These are phyloP conservation scores for Beris chalybata DNA, from an alignment of 2,888 invertebrate genomes.

Conservation along the genomic window DNA sequence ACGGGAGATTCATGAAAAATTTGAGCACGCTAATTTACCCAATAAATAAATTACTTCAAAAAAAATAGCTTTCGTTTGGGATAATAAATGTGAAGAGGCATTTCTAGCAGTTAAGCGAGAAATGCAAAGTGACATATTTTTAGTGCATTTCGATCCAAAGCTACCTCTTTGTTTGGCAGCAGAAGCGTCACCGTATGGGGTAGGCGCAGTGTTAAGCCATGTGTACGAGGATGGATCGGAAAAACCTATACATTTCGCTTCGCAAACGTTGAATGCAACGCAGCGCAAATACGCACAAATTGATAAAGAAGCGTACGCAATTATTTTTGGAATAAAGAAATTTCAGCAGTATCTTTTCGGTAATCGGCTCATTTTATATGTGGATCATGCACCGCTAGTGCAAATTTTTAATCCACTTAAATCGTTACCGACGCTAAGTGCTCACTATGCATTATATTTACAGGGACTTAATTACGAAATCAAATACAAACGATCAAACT, in stretches of 20 bases:
- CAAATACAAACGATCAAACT: too few species aligned
- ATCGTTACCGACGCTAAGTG: conserved; percentile 37
- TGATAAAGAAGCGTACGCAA: conserved; percentile 46
- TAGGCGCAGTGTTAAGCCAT: conserved; percentile 45
- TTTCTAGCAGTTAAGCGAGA: conserved; percentile 43
- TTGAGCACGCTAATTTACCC: conserved; percentile 44
- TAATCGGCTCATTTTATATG: conserved; percentile 48
- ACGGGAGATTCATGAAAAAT: conserved; percentile 47
- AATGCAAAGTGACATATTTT: conserved; percentile 41
- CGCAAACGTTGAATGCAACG: conserved; percentile 43
- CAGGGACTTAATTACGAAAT: too few species aligned
- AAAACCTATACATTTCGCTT: conserved; percentile 48
- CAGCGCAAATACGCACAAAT: conserved; percentile 44
- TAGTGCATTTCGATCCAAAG: conserved; percentile 45
- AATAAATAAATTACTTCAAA: conserved; percentile 43
- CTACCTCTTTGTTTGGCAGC: conserved; percentile 43
- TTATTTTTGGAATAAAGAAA: conserved; percentile 49
- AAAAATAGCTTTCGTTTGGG: conserved; percentile 43
- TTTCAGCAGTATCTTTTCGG: conserved; percentile 53
- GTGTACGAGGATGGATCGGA: conserved; percentile 46
- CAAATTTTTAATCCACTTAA: conserved; percentile 39
- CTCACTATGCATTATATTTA: background rate
- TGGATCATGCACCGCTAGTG: conserved; percentile 49
- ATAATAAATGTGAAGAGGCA: conserved; percentile 40
- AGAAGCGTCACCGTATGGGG: conserved; percentile 43